Evolutionary conservation across 2,797 vertebrate species (phyloP), one percentile per base, ranked within the genome.

Genomic region (Pteronotus mesoamericanus): DNA sequence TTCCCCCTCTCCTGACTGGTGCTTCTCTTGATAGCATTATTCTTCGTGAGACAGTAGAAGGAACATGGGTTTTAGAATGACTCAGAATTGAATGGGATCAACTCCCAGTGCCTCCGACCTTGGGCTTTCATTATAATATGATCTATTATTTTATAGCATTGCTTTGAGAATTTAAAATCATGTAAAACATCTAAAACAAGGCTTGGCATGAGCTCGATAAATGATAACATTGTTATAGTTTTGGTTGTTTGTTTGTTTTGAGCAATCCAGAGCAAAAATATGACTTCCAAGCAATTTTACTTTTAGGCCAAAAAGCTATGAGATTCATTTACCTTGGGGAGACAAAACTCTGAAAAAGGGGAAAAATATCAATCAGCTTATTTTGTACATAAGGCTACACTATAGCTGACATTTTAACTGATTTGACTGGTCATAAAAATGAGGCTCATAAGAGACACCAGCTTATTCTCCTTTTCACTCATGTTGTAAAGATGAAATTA

Each of bases 251-350:
- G 55, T 95, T 59, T 80, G 32, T 91, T 89, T 86, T 80, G 61
- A 77, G 26, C 55, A 80, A 75, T 46, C n/a, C 86, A 94, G 78
- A 89, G 24, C n/a, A 91, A 48, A 96, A 97, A 69, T 95, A 80
- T 74, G 78, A 57, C 86, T 93, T 96, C 72, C 34, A 94, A 91
- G 86, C 68, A 88, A 72, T 94, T 96, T 97, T 29, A 66, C 44
- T 87, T 88, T 77, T 37, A 74, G 77, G 44, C 42, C 80, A 95
- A 83, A 85, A 92, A 96, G 14, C 68, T 74, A 14, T 48, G 66
- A 84, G 57, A 85, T 82, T 86, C 68, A 75, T 83, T 93, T 95
- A 87, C 82, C 83, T 94, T 26, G 4, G 68, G 51, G 37, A 96
- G 26, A 91, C 44, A 89, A 75, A 95, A 80, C 22, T 91, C 95